Conservation (phyloP, 2,888 invertebrate species). For the Drosophila tanythrix region DNA sequence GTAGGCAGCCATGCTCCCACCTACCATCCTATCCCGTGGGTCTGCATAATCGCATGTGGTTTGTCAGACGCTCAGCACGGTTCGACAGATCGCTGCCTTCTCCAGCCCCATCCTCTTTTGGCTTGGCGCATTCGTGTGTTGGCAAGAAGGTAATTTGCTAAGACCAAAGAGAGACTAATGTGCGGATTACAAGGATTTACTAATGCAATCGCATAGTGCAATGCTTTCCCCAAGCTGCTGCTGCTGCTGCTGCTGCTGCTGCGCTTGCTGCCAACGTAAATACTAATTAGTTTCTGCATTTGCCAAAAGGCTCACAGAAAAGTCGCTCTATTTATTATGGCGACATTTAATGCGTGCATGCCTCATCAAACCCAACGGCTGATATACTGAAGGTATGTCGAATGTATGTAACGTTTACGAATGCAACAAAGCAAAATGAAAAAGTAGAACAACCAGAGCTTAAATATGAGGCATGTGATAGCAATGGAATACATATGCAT, state of each 20-base stretch:
- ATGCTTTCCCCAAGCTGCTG: conserved; percentile 29
- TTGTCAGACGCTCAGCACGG: conserved; percentile 67
- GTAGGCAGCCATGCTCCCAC: background rate
- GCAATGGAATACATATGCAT: background rate
- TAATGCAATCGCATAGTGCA: conserved; percentile 76
- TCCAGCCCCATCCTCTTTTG: background rate
- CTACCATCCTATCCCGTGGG: conserved; percentile 17
- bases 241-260: background rate
- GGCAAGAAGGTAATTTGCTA: conserved; percentile 74
- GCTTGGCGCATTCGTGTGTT: conserved; percentile 28
- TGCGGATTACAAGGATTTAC: conserved; percentile 82
- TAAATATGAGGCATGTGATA: background rate
- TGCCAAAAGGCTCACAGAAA: conserved; percentile 41
- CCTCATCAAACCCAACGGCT: background rate
- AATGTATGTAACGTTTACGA: background rate
- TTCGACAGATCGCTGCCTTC: conserved; percentile 56
- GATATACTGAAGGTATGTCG: conserved; percentile 7
- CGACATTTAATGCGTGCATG: conserved; percentile 22
- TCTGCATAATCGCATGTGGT: conserved; percentile 72
- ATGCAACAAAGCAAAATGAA: background rate
- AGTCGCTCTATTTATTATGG: conserved; percentile 27
- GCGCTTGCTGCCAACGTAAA: conserved; percentile 54
- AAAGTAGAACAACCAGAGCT: background rate
- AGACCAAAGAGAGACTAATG: conserved; percentile 82
- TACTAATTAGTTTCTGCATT: conserved; percentile 68